These are phyloP conservation scores for Pelagia noctiluca DNA, from an alignment of 30 jellyfish, hydroid and myxozoan genomes.

Conservation along the genomic window DNA sequence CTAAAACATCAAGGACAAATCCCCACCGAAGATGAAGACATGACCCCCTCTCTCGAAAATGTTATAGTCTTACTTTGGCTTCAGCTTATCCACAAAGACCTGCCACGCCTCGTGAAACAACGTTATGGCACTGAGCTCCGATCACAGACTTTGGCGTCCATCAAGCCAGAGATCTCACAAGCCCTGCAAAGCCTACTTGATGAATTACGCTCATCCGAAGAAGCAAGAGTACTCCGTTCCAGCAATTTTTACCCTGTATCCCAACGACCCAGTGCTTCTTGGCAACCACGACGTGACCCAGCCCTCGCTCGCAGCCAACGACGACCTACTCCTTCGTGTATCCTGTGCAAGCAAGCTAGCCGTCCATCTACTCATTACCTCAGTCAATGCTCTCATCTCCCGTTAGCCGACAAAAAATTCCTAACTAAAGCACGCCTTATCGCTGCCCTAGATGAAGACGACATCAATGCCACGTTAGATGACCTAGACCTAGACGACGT, in stretches of 20 bases:
- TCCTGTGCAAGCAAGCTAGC: background rate
- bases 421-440: conserved; percentile 9
- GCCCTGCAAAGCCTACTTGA: conserved; percentile 50
- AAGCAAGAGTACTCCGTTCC: conserved; percentile 21
- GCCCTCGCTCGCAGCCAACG: background rate
- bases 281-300: conserved; percentile 4
- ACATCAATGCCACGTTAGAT: background rate
- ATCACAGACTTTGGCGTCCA: conserved; percentile 49
- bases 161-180: conserved; percentile 69
- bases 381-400: conserved; percentile 26
- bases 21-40: conserved; percentile 50
- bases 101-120: conserved; percentile 32
- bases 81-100: conserved; percentile 28
- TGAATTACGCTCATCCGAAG: conserved; percentile 33
- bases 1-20: conserved; percentile 30
- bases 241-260: background rate
- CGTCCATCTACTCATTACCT: conserved; percentile 34
- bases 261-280: background rate
- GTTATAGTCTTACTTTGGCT: conserved; percentile 47
- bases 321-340: background rate
- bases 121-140: conserved; percentile 56
- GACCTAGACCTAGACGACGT: background rate
- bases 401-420: conserved; percentile 17
- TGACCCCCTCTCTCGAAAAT: conserved; percentile 56
- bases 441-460: background rate